phyloP scores from a whole-genome alignment of 2,797 vertebrate species.

The Galagoides demidoff region DNA sequence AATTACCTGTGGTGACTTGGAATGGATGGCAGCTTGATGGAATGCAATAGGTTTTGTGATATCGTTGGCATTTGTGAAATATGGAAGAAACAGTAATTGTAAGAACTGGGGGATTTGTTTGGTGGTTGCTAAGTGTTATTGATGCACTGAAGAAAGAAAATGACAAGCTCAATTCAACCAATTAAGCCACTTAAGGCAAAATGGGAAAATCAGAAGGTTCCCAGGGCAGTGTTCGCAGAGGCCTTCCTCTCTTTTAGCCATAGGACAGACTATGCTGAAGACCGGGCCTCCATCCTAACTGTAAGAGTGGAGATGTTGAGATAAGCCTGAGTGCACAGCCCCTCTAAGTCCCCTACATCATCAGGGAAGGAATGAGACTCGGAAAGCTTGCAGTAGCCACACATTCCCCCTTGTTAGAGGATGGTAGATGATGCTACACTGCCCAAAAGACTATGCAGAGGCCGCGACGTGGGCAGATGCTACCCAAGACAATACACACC shows the following conservation, averaged over 20 bases:
- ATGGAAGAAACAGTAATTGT: slow-evolving; percentile 58
- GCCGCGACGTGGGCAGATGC: not conserved
- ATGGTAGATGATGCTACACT: not conserved
- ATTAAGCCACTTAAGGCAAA: slow-evolving; percentile 51
- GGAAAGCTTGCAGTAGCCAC: not conserved
- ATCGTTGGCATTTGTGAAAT: slow-evolving; percentile 56
- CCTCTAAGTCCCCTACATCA: not conserved
- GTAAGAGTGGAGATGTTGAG: not conserved
- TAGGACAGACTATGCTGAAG: not conserved
- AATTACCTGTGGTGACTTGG: slow-evolving; percentile 73
- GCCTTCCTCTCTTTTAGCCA: not conserved
- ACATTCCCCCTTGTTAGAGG: not conserved
- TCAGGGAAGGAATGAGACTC: not conserved
- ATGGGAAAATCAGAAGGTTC: not conserved
- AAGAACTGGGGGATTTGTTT: slow-evolving; percentile 42
- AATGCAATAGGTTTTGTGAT: not conserved
- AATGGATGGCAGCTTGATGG: not conserved
- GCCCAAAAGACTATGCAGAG: not conserved
- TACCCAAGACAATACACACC: not conserved
- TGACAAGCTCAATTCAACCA: slow-evolving; percentile 49
- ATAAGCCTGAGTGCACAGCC: not conserved
- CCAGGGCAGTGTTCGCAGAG: not conserved
- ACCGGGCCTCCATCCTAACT: not conserved
- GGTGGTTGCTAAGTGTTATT: slow-evolving; percentile 36
- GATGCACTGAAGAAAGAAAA: slow-evolving; percentile 60